Conservation (phyloP, 2,888 invertebrate species). For the Orgyia antiqua region DNA sequence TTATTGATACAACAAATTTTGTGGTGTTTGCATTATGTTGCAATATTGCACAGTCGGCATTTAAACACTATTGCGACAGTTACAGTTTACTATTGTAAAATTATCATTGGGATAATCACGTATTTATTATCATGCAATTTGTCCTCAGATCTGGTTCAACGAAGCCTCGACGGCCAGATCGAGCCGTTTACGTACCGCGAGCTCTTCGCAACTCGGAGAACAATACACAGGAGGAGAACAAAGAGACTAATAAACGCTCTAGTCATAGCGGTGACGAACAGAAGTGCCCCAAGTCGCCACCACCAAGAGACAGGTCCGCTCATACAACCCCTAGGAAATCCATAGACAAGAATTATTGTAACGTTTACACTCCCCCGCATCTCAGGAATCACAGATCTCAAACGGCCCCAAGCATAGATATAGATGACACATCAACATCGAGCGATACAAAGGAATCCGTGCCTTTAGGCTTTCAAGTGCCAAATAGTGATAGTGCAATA, state of each 20-base stretch:
- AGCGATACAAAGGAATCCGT: constrained; percentile 52
- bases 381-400: constrained; percentile 62
- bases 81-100: too few species aligned
- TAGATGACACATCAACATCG: constrained; percentile 40
- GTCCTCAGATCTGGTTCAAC: constrained; percentile 54
- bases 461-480: constrained; percentile 70
- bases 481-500: constrained; percentile 77
- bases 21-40: constrained; percentile 3
- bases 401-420: constrained; percentile 47
- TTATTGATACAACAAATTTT: too few species aligned
- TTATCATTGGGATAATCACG: too few species aligned
- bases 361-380: constrained; percentile 73
- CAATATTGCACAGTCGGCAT: constrained; percentile 7
- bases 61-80: too few species aligned
- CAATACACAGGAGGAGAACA: constrained; percentile 32
- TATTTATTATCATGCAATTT: constrained; percentile 22
- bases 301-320: constrained; percentile 51
- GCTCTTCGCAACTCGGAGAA: constrained; percentile 74
- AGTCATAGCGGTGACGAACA: constrained; percentile 38
- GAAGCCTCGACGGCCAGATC: constrained; percentile 83
- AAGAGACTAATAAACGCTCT: constrained; percentile 33
- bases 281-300: constrained; percentile 61
- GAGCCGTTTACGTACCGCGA: constrained; percentile 88
- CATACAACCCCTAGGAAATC: constrained; percentile 60
- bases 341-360: constrained; percentile 65